A percentile compares a stretch with the other conserved stretches of the same genome.
Conservation (phyloP, 2,888 invertebrate species). For the Lottia scabra region DNA sequence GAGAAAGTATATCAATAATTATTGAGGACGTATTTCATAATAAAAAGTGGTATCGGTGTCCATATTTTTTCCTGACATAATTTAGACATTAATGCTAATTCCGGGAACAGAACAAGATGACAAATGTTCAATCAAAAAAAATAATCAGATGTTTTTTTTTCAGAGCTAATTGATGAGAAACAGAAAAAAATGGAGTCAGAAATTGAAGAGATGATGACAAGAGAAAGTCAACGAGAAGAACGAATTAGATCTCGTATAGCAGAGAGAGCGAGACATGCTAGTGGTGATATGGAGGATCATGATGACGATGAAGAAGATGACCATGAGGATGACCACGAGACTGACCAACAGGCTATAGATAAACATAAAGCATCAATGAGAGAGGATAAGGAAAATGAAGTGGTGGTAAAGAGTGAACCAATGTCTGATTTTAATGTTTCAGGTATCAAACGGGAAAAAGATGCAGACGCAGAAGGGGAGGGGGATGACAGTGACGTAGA, state of each 20-base stretch:
- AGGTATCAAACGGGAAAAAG: slow-evolving; percentile 25
- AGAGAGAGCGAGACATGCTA: slow-evolving; percentile 16
- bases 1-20: no score
- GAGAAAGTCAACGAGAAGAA: slow-evolving; percentile 37
- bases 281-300: slow-evolving; percentile 17
- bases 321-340: slow-evolving; percentile 18
- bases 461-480: slow-evolving; percentile 25
- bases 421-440: slow-evolving; percentile 12
- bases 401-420: slow-evolving; percentile 11
- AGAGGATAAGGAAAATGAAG: slow-evolving; percentile 18
- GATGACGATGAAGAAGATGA: slow-evolving; percentile 31
- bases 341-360: neutral
- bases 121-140: neutral
- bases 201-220: slow-evolving; percentile 52
- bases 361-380: neutral
- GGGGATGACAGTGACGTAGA: slow-evolving; percentile 18
- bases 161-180: slow-evolving; percentile 55
- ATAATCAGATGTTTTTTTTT: slow-evolving; percentile 10
- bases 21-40: no score
- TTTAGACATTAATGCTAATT: no score
- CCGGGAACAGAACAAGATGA: no score
- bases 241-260: slow-evolving; percentile 28
- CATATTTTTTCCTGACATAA: no score
- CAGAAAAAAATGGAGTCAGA: slow-evolving; percentile 52
- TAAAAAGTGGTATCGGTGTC: no score